Evolutionary conservation across 2,797 vertebrate species (phyloP), one percentile per base, ranked within the genome.

Genomic region (Sebastes elongatus): DNA sequence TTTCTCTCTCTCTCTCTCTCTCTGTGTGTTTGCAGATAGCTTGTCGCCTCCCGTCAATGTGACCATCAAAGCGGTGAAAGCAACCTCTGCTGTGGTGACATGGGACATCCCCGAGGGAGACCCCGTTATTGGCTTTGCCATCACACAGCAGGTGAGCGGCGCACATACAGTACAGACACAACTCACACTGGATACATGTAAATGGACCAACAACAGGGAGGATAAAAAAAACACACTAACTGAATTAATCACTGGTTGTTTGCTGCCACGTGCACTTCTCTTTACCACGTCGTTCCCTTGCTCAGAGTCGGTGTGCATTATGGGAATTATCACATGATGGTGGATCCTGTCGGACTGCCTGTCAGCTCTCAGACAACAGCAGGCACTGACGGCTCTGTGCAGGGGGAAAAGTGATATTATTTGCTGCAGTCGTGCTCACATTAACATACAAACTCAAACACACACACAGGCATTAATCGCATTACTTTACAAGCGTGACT

Each of bases 61-160:
- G 95, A 98, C 97, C 3, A 96, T 99, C 93, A 97, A 93, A 89
- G 96, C 97, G 65, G 95, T 99, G 92, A 98, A 97, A 92, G 97
- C 96, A 80, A 98, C 97, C 94, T 98, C 96, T 8, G 98, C 97
- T 1, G 96, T 98, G 84, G 97, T 99, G 94, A 97, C 97, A 92
- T 99, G 98, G 98, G 98, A 98, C 80, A 97, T 98, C 81, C 96
- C 97, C 18, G 97, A 98, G 78, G 97, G 97, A 10, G 97, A 98
- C 85, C 96, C 96, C 30, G 97, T 98, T 95, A 99, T 99, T 30
- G 98, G 98, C 91, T 99, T 99, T 89, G 97, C 98, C 67, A 97
- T 99, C 94, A 99, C 98, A 85, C 98, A 99, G 82, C 98, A 99
- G 98, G 98, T 98, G 92, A 87, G 88, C 8, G 52, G 32, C 56